Evolutionary conservation across 2,888 invertebrate species (phyloP), one percentile per base, ranked within the genome.

Genomic region (Coremacera marginata): DNA sequence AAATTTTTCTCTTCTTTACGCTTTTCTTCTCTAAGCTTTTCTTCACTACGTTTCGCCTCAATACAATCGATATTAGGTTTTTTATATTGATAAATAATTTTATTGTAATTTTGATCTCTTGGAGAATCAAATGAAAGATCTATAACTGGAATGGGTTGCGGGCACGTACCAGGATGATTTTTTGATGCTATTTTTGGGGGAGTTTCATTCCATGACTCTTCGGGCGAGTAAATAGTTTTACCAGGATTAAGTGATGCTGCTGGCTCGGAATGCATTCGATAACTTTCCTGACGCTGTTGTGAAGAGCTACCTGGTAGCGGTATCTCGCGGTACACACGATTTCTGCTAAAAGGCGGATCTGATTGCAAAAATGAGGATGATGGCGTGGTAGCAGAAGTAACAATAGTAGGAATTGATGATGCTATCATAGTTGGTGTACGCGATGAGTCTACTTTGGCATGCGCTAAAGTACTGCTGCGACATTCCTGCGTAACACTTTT

Each of bases 1-100:
- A 72, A n/a, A 27, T 70, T 76, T 68, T 9, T 9, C 49, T 1
- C 22, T 37, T 19, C 9, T n/a, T 7, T 7, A 31, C 2, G 14
- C 22, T 62, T 27, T 25, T 19, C 19, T 8, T 37, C 8, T 37
- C 37, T 37, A 1, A 37, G 1, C 19, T 55, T 44, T n/a, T 71
- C 19, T 60, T 16, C 25, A 25, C n/a, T 65, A 14, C 8, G 34
- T 34, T 67, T 4, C 19, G 44, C 4, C 11, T 51, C 14, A 11
- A n/a, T 11, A 51, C n/a, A 19, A 19, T 60, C 49, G 2, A 25
- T 27, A 9, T 81, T 79, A n/a, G 70, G 74, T 63, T 80, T 81
- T 52, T 80, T 82, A 51, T 77, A 82, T 62, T 81, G 80, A 49
- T 75, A 80, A n/a, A 81, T 81, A 16, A 80, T 81, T 11, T 81